Evolutionary conservation across 2,888 invertebrate species (phyloP).

Genomic region (Itoplectis maculator): DNA sequence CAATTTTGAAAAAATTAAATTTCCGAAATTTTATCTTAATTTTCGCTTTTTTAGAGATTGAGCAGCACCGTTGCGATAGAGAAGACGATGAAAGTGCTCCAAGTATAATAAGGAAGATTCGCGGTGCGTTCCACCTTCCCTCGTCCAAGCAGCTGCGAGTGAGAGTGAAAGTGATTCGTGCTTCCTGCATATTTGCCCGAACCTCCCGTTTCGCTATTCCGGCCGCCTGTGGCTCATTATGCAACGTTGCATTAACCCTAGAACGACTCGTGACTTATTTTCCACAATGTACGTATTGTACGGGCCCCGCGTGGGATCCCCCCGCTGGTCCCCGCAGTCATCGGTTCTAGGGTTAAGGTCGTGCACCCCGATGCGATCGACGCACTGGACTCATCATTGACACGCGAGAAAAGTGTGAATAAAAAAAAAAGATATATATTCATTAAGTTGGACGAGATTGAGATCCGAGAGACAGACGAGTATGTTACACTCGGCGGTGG

Average conservation of each 20-base stretch:
- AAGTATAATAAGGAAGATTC: conserved; percentile 41
- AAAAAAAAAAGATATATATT: conserved; percentile 26
- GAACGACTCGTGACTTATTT: too few relatives aligned
- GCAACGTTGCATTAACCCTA: too few relatives aligned
- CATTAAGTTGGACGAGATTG: too few relatives aligned
- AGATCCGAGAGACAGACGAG: conserved; percentile 11
- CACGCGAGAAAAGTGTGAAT: conserved; percentile 24
- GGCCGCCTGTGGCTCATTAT: conserved; percentile 70
- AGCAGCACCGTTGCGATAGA: background rate
- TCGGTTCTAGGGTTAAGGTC: conserved; percentile 67
- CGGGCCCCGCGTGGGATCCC: too few relatives aligned
- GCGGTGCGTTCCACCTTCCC: conserved; percentile 10
- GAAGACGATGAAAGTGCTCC: conserved; percentile 46
- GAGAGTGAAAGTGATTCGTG: conserved; percentile 80
- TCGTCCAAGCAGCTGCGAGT: conserved; percentile 17
- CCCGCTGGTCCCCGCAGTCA: too few relatives aligned
- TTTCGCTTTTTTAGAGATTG: too few relatives aligned
- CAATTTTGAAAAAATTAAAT: too few relatives aligned
- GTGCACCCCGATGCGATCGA: conserved; percentile 55
- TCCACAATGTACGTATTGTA: too few relatives aligned
- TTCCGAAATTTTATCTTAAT: background rate
- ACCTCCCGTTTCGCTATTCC: conserved; percentile 59
- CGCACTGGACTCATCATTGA: background rate
- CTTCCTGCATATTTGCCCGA: conserved; percentile 73
- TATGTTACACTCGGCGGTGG: conserved; percentile 31